phyloP scores from a whole-genome alignment of 2,797 vertebrate genomes.

The Rhinoraja longicauda region DNA sequence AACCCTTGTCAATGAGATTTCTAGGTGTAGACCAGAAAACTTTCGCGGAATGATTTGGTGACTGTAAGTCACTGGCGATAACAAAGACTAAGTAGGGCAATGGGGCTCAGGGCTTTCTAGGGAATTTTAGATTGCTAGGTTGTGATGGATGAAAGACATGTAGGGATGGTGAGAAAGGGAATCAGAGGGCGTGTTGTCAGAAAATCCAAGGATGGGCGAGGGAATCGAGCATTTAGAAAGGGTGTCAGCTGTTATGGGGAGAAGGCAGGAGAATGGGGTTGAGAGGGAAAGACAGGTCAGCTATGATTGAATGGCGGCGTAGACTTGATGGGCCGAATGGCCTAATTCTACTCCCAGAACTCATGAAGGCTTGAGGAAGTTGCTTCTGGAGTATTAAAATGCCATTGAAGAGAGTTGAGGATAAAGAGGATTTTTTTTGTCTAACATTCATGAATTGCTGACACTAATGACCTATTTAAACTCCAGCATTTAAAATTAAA shows the following conservation, averaged over 20 bases:
- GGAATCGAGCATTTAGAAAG: neutral
- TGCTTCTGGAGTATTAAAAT: neutral
- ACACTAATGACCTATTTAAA: neutral
- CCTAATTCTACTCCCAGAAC: too few relatives aligned
- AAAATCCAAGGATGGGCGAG: neutral
- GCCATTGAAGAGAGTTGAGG: neutral
- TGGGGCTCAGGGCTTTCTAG: neutral
- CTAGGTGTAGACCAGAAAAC: neutral
- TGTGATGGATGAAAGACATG: neutral
- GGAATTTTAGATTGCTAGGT: neutral
- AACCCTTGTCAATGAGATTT: neutral
- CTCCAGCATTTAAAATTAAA: conserved; percentile 43
- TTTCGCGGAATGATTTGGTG: neutral
- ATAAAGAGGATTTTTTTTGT: neutral
- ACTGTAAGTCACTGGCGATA: too few relatives aligned
- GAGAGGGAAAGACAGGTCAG: too few relatives aligned
- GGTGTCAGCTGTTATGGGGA: too few relatives aligned
- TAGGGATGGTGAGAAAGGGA: neutral
- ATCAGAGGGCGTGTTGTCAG: too few relatives aligned
- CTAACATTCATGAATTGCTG: neutral
- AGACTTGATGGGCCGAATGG: too few relatives aligned
- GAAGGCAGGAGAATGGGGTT: too few relatives aligned
- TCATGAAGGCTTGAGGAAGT: neutral
- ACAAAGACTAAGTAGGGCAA: neutral
- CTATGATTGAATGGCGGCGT: too few relatives aligned